Percentiles rank a stretch among this genome's conserved stretches.
Evolutionary conservation across 1,140 invertebrate species (phyloP).

Genomic region (Centruroides sculpturatus): DNA sequence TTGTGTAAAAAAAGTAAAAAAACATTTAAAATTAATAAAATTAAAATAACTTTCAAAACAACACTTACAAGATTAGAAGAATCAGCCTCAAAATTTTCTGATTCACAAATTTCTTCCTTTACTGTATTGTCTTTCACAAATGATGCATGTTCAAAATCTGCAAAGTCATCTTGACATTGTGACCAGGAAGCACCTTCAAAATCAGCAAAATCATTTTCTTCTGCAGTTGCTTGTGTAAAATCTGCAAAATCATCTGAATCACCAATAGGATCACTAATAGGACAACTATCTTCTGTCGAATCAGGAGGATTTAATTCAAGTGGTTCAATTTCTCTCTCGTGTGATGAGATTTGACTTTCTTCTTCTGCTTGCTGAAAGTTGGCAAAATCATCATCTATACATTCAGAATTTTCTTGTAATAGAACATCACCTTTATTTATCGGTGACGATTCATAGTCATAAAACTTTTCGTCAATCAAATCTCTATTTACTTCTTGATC

Average conservation of each 20-base stretch:
- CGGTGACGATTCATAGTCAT: too few species aligned
- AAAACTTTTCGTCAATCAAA: too few species aligned
- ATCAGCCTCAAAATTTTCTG: not conserved
- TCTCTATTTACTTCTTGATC: too few species aligned
- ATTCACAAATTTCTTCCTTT: not conserved
- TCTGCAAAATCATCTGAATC: conserved; percentile 7
- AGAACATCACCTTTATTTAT: too few species aligned
- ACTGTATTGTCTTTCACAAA: not conserved
- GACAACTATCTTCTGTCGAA: too few species aligned
- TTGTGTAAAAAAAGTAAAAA: too few species aligned
- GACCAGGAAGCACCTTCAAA: conserved; percentile 4
- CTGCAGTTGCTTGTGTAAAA: not conserved
- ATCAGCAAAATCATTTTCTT: conserved; percentile 8
- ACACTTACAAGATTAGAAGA: not conserved
- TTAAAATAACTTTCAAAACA: not conserved
- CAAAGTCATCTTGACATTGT: conserved; percentile 7
- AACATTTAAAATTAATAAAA: too few species aligned
- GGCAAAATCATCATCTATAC: conserved; percentile 5
- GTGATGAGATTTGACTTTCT: too few species aligned
- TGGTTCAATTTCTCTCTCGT: too few species aligned
- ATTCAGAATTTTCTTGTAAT: too few species aligned
- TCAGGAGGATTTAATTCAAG: too few species aligned
- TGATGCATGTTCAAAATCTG: conserved; percentile 11
- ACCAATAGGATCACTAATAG: not conserved
- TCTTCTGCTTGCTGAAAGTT: too few species aligned